These are phyloP conservation scores for Oophaga pumilio DNA, from an alignment of 2,113 vertebrate genomes.

Conservation along the genomic window DNA sequence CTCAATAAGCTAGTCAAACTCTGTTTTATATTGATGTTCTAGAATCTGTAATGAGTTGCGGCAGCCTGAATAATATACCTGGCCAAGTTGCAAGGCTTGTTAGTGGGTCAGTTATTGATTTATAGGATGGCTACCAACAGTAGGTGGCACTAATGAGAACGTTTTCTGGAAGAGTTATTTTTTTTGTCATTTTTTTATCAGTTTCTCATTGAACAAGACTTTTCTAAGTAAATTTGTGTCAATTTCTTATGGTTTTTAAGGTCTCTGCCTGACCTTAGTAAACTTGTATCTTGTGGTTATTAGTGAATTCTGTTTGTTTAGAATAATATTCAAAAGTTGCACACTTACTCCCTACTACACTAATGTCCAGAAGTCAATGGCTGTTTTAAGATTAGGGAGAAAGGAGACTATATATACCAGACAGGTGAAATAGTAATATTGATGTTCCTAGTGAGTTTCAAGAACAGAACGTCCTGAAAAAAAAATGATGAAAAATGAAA, in stretches of 20 bases:
- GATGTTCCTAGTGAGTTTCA: neutral
- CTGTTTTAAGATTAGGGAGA: neutral
- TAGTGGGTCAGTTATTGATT: no score
- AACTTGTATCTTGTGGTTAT: neutral
- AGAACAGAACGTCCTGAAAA: conserved; percentile 9
- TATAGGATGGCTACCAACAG: no score
- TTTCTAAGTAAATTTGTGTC: neutral
- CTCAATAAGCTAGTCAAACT: no score
- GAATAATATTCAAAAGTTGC: neutral
- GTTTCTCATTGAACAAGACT: no score
- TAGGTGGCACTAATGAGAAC: no score
- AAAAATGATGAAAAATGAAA: neutral
- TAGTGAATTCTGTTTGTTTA: neutral
- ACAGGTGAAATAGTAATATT: neutral
- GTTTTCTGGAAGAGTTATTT: no score
- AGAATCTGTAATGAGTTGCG: no score
- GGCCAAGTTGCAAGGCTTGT: no score
- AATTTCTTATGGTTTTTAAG: neutral
- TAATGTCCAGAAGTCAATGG: neutral
- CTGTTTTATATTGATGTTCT: no score
- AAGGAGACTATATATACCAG: neutral
- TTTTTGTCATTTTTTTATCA: no score
- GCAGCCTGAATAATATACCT: no score
- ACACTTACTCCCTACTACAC: neutral
- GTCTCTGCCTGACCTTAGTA: neutral